Evolutionary conservation across 2,113 vertebrate genomes (phyloP), one percentile per base, ranked within the genome.

Genomic region (Paramormyrops kingsleyae): DNA sequence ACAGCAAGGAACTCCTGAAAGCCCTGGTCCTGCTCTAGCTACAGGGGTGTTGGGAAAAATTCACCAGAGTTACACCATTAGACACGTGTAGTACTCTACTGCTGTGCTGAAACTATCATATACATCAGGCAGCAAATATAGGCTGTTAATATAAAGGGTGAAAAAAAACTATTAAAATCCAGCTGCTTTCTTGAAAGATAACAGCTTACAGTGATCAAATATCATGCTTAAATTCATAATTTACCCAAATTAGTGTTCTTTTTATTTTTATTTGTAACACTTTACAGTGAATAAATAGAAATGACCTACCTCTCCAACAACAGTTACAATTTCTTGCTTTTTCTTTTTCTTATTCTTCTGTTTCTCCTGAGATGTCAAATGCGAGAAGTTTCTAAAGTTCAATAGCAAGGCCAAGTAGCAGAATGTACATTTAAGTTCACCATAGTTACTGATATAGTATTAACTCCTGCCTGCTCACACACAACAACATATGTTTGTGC

Each of bases 1-100:
- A 97, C 97, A 0, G 96, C 95, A 88, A 99, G 91, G 92, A 99
- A 99, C 94, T 99, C 98, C 94, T 95, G 96, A 93, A 99, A 99
- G 1, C 92, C 94, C 1, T 95, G 47, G 15, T 99, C 97, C 46
- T 95, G 93, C 91, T 97, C 94, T 90, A 99, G 95, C 98, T 99
- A 24, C 27, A 92, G 47, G 53, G 1, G 87, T 5, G 90, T 49
- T 90, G 15, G 4, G 17, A 2, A 53, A 7, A 83, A 31, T 24
- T 56, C 53, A 56, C 53, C 53, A 6, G 46, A 6, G 46, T 15
- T 15, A 50, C 1, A 12, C 46, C 17, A 52, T 80, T 42, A 80
- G 27, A 80, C 70, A 80, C 39, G 46, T 80, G 2, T 31, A 35
- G 39, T n/a, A 56, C 24, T 46, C 31, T 6, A 46, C 44, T 46